Percentiles rank a stretch among this genome's conserved stretches.
These are phyloP conservation scores for Ochlodes sylvanus DNA, from an alignment of 2,888 invertebrate species.

Conservation along the genomic window DNA sequence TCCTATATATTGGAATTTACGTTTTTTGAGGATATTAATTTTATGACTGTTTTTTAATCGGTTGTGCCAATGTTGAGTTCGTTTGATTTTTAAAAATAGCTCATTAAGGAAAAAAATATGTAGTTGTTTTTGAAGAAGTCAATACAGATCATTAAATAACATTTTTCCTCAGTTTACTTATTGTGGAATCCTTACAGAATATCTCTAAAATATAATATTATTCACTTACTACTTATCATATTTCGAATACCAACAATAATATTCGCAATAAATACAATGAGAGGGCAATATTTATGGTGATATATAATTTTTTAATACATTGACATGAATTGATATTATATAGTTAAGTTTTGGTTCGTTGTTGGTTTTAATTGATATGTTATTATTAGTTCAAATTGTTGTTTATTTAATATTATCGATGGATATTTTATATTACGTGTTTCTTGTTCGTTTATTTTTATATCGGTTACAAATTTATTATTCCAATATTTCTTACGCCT, in stretches of 20 bases:
- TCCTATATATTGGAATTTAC: too few relatives aligned
- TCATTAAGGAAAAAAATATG: too few relatives aligned
- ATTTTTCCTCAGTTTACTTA: too few relatives aligned
- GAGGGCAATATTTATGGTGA: conserved; percentile 51
- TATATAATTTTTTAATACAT: conserved; percentile 27
- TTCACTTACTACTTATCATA: conserved; percentile 13
- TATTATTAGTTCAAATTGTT: conserved; percentile 15
- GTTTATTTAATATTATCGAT: conserved; percentile 28
- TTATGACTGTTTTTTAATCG: too few relatives aligned
- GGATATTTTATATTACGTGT: conserved; percentile 11
- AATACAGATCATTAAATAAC: too few relatives aligned
- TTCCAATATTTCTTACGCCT: neutral
- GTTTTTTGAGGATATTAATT: too few relatives aligned
- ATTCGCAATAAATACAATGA: conserved; percentile 38
- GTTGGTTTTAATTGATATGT: neutral
- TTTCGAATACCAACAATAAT: conserved; percentile 23
- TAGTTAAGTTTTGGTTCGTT: conserved; percentile 26
- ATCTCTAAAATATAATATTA: neutral
- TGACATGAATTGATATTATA: conserved; percentile 16
- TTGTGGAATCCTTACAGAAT: too few relatives aligned
- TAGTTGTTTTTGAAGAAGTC: too few relatives aligned
- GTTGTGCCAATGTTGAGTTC: too few relatives aligned
- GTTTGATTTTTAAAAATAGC: too few relatives aligned
- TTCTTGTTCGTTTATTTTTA: neutral
- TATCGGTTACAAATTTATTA: neutral